Conservation (phyloP, 2,113 vertebrate genomes). For the Scophthalmus maximus region DNA sequence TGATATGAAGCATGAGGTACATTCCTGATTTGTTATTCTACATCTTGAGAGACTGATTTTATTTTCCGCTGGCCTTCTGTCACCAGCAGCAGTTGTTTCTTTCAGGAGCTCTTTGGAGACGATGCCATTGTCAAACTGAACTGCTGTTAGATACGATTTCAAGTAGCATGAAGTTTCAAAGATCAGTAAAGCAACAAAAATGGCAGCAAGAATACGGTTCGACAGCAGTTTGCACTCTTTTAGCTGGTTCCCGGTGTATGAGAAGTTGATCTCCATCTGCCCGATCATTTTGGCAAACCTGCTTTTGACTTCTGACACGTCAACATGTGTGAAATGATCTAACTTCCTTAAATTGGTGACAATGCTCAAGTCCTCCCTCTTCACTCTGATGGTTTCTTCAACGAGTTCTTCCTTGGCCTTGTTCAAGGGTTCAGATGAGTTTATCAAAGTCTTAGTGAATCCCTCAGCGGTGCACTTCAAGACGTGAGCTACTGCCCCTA, state of each 20-base stretch:
- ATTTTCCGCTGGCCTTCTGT: slow-evolving; percentile 60
- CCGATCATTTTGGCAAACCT: slow-evolving; percentile 75
- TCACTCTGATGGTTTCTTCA: slow-evolving; percentile 30
- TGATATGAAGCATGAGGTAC: slow-evolving; percentile 75
- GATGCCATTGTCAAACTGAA: slow-evolving; percentile 88
- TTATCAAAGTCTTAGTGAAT: slow-evolving; percentile 86
- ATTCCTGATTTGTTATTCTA: slow-evolving; percentile 83
- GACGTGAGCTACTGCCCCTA: slow-evolving; percentile 79
- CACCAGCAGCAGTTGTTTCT: slow-evolving; percentile 55
- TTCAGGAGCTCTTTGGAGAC: slow-evolving; percentile 76
- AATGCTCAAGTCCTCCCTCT: slow-evolving; percentile 16
- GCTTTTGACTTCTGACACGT: slow-evolving; percentile 79
- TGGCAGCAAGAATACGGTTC: slow-evolving; percentile 83
- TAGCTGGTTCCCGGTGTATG: slow-evolving; percentile 73
- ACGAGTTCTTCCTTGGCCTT: slow-evolving; percentile 80
- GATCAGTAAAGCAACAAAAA: slow-evolving; percentile 83
- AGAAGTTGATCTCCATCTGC: slow-evolving; percentile 85
- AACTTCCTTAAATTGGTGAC: slow-evolving; percentile 71
- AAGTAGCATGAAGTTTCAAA: slow-evolving; percentile 85
- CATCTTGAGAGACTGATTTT: slow-evolving; percentile 68
- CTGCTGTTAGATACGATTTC: slow-evolving; percentile 86
- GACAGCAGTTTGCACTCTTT: slow-evolving; percentile 65
- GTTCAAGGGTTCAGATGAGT: slow-evolving; percentile 83
- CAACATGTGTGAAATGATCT: slow-evolving; percentile 76
- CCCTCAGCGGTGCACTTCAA: slow-evolving; percentile 88